These are phyloP conservation scores for Laticauda laticaudata DNA, from an alignment of 2,113 vertebrate genomes.

Conservation along the genomic window DNA sequence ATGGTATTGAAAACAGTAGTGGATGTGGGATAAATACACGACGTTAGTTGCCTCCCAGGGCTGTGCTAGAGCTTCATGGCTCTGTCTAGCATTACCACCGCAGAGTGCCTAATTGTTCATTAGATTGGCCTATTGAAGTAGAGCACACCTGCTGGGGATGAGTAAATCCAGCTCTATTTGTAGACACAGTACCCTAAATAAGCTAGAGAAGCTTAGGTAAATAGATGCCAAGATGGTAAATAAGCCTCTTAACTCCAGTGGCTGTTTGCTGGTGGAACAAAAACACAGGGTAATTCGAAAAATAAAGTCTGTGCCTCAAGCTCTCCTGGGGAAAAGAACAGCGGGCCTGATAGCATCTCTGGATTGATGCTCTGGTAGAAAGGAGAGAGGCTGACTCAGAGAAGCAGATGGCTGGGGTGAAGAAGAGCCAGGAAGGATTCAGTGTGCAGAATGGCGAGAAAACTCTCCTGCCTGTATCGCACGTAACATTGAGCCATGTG, in stretches of 20 bases:
- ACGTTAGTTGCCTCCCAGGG: background rate
- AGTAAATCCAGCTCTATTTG: conserved; percentile 25
- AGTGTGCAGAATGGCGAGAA: background rate
- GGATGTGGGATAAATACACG: background rate
- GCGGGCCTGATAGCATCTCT: background rate
- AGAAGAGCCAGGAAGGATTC: background rate
- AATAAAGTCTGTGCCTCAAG: background rate
- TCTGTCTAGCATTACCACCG: background rate
- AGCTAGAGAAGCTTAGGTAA: conserved; percentile 13
- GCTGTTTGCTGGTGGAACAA: background rate
- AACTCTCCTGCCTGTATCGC: background rate
- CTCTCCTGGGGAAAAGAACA: background rate
- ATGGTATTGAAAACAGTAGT: background rate
- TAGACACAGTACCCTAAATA: conserved; percentile 27
- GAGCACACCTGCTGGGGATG: conserved; percentile 34
- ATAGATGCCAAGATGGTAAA: conserved; percentile 6
- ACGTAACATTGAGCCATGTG: background rate
- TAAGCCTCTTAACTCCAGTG: conserved; percentile 13
- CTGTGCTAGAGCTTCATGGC: background rate
- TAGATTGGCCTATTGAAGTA: background rate
- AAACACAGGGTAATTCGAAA: background rate
- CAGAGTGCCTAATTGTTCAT: conserved; percentile 7
- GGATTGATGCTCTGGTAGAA: background rate
- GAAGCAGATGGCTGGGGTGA: background rate
- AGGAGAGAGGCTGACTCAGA: background rate